A percentile compares a stretch with the other conserved stretches of the same genome.
phyloP scores from a whole-genome alignment of 2,888 invertebrate species.

The Chydorus sphaericus region DNA sequence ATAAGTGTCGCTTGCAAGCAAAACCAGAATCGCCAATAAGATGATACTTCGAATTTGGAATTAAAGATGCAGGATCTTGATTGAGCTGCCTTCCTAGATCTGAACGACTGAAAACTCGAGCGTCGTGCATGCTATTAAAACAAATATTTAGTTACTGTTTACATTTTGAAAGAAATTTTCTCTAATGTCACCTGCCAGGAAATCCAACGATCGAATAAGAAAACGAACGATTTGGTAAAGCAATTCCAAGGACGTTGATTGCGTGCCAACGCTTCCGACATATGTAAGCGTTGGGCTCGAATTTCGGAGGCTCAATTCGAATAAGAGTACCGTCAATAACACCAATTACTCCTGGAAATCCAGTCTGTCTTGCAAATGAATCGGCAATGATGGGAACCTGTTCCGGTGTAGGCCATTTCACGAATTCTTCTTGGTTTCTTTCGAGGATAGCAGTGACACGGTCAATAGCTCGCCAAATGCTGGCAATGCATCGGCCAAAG shows the following conservation, averaged over 20 bases:
- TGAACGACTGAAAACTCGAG: neutral
- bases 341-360: constrained; percentile 1
- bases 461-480: neutral
- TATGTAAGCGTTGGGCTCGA: neutral
- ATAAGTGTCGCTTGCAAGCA: neutral
- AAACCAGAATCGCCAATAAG: constrained; percentile 6
- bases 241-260: neutral
- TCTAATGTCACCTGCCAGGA: too few species aligned
- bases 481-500: neutral
- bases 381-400: neutral
- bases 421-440: neutral
- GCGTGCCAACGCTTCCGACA: neutral
- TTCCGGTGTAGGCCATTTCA: constrained; percentile 1
- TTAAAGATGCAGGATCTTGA: neutral
- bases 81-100: neutral
- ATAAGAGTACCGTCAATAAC: constrained; percentile 3
- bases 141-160: too few species aligned
- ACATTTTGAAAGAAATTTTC: too few species aligned
- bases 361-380: neutral
- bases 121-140: constrained; percentile 2
- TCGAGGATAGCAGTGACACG: neutral
- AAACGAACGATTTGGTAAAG: constrained; percentile 4
- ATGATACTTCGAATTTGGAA: neutral
- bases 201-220: constrained; percentile 3
- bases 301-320: neutral